Evolutionary conservation across 2,888 invertebrate species (phyloP), one percentile per base, ranked within the genome.

Genomic region (Tyria jacobaeae): DNA sequence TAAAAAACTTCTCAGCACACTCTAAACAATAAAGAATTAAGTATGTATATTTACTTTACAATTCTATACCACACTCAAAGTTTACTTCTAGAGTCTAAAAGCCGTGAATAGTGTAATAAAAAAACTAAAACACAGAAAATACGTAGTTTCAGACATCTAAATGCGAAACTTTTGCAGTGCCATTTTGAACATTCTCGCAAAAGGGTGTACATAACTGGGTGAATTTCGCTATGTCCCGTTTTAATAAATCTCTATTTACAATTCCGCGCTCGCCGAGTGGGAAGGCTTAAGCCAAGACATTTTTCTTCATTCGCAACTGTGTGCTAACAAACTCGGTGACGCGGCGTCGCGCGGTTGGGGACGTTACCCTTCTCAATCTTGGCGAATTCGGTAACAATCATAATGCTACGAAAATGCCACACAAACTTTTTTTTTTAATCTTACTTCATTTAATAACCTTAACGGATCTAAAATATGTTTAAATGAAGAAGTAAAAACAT

Each of bases 171-270:
- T 82, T 80, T 79, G 75, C 75, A 71, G 70, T 75, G 62, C 76
- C 82, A 82, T 79, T 80, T 81, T 75, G 72, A 78, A 71, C 78
- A 76, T 75, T 78, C 73, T 80, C 78, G 73, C 78, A 82, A 79
- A 80, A 82, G 84, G 83, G 85, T 85, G 85, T 88, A 70, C 68
- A 67, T 76, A 88, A 86, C 82, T 73, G 79, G 76, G 83, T 74
- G 85, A 88, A 86, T 86, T 86, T 85, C 83, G 83, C 86, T 79
- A 79, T 87, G 88, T 87, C 89, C 88, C 89, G 89, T 90, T 91
- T 90, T 90, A 91, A 92, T 93, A 93, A 93, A 93, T 92, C 92
- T 93, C 89, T 91, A 92, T 93, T 92, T 91, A 89, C 90, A 88
- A 88, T 88, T 89, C 89, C 80, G 81, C 84, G 86, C 88, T 83